These are phyloP conservation scores for Resseliella maxima DNA, from an alignment of 2,888 invertebrate genomes.

Conservation along the genomic window DNA sequence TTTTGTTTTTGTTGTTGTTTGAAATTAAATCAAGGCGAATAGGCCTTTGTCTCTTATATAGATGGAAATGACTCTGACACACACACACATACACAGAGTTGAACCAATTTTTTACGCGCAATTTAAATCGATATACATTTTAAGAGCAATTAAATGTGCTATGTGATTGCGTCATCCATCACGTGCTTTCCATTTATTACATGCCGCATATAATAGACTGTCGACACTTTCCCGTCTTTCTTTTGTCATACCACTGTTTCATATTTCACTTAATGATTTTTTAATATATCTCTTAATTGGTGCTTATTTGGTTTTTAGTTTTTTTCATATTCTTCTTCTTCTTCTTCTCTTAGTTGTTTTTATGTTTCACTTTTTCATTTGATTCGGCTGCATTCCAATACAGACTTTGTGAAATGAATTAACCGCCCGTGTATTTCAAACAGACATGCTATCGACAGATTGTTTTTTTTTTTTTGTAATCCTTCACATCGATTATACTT, in stretches of 20 bases:
- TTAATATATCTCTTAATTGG: constrained; percentile 24
- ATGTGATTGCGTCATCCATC: constrained; percentile 30
- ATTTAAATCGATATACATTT: constrained; percentile 45
- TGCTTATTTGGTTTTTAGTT: constrained; percentile 15
- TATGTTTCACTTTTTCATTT: too few relatives aligned
- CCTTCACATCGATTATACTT: background rate
- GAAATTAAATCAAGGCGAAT: too few relatives aligned
- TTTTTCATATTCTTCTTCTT: background rate
- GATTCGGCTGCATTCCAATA: too few relatives aligned
- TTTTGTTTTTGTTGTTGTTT: too few relatives aligned
- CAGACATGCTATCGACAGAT: background rate
- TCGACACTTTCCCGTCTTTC: constrained; percentile 3
- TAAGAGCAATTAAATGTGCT: constrained; percentile 14
- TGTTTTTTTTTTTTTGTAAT: background rate
- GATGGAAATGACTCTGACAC: background rate
- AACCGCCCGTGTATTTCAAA: too few relatives aligned
- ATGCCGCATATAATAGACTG: background rate
- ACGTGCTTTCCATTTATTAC: constrained; percentile 28
- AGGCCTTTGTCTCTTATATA: too few relatives aligned
- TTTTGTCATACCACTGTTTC: background rate
- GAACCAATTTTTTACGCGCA: background rate
- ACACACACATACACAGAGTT: background rate
- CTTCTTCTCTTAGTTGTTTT: too few relatives aligned
- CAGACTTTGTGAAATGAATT: too few relatives aligned
- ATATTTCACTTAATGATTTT: constrained; percentile 41